phyloP scores from a whole-genome alignment of 2,113 vertebrate species.

The Alethe castanea region DNA sequence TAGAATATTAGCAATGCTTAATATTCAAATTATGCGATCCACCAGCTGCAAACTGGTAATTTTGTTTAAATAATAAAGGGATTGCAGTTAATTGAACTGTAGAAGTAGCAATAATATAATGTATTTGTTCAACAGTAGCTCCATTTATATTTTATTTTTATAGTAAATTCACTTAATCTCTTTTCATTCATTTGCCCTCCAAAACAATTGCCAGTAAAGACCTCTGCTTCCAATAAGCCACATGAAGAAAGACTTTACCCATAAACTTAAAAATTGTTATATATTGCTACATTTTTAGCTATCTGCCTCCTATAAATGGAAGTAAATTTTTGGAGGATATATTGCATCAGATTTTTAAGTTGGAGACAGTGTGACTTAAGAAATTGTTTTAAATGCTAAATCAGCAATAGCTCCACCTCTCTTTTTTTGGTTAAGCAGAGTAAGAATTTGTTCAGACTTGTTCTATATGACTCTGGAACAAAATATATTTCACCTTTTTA shows the following conservation, averaged over 20 bases:
- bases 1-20: neutral
- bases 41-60: neutral
- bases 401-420: neutral
- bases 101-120: neutral
- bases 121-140: neutral
- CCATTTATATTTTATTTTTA: slow-evolving; percentile 5
- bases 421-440: neutral
- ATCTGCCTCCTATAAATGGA: neutral
- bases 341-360: neutral
- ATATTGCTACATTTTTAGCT: neutral
- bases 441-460: neutral
- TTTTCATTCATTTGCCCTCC: neutral
- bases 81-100: slow-evolving; percentile 3
- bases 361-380: neutral
- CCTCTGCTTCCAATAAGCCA: neutral
- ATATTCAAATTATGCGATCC: neutral
- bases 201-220: neutral
- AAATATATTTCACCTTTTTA: neutral
- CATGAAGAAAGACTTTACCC: neutral
- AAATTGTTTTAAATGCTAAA: neutral
- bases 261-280: neutral
- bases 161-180: neutral
- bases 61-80: slow-evolving; percentile 1
- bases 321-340: neutral
- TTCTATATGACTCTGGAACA: neutral